Percentiles rank a stretch among this genome's conserved stretches.
These are phyloP conservation scores for Agriopis aurantiaria DNA, from an alignment of 2,888 invertebrate species.

Conservation along the genomic window DNA sequence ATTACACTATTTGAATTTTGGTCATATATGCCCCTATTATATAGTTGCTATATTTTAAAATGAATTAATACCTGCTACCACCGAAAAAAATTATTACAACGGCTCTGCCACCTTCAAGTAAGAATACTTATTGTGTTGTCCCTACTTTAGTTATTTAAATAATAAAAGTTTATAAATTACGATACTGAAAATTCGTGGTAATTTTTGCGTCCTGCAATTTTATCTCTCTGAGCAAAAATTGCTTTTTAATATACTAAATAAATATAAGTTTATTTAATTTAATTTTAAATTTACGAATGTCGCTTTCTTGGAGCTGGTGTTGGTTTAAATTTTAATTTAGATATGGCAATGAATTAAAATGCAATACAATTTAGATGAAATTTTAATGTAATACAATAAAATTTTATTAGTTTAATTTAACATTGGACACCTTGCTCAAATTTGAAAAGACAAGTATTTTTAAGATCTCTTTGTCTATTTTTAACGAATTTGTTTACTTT, in stretches of 20 bases:
- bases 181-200: background rate
- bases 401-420: conserved; percentile 51
- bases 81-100: conserved; percentile 52
- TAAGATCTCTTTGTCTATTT: conserved; percentile 58
- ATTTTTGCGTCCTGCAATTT: background rate
- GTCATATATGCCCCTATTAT: conserved; percentile 1
- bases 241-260: background rate
- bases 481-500: conserved; percentile 44
- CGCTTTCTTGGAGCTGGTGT: conserved; percentile 52
- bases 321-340: conserved; percentile 48
- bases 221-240: background rate
- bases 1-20: background rate
- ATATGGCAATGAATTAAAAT: conserved; percentile 55
- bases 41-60: conserved; percentile 8
- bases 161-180: background rate
- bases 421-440: conserved; percentile 70
- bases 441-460: conserved; percentile 63
- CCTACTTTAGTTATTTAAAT: conserved; percentile 4
- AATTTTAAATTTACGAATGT: conserved; percentile 14
- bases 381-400: conserved; percentile 45
- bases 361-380: conserved; percentile 53
- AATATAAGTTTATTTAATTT: conserved; percentile 9
- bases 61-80: conserved; percentile 49
- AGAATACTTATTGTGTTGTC: conserved; percentile 25
- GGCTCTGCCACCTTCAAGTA: conserved; percentile 50